Percentiles rank a stretch among this genome's conserved stretches.
Evolutionary conservation across 2,113 vertebrate species (phyloP).

Genomic region (Andinoacara biseriatus): DNA sequence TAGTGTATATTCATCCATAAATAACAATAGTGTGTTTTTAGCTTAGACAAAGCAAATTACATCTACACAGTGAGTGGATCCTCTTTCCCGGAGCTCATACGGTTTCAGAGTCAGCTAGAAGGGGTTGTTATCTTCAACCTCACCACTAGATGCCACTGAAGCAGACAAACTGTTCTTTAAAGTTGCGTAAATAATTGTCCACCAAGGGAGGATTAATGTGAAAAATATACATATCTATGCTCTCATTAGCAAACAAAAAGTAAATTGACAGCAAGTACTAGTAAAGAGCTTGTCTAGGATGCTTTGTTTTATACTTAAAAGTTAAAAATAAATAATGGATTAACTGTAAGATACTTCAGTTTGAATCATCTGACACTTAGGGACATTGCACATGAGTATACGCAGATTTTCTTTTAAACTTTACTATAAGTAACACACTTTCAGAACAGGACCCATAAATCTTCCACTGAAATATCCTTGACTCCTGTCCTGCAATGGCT

Average conservation of each 20-base stretch:
- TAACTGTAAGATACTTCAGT: neutral
- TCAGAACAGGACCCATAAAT: neutral
- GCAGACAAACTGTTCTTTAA: neutral
- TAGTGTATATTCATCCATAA: neutral
- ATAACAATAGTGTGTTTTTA: neutral
- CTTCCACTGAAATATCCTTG: constrained; percentile 13
- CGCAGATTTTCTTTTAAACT: neutral
- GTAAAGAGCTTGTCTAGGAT: no score
- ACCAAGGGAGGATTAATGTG: neutral
- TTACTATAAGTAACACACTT: constrained; percentile 46
- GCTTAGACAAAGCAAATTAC: neutral
- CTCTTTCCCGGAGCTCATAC: neutral
- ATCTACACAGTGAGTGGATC: neutral
- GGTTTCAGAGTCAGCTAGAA: neutral
- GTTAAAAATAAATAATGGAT: neutral
- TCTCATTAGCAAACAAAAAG: neutral
- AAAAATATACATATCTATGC: neutral
- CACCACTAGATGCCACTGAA: neutral
- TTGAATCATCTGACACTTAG: neutral
- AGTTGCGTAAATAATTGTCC: neutral
- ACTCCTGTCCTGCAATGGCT: constrained; percentile 20
- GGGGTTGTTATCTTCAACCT: neutral
- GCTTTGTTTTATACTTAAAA: no score
- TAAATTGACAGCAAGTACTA: no score
- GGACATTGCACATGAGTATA: neutral